Percentiles rank a stretch among this genome's conserved stretches.
These are phyloP conservation scores for Lochmaea capreae DNA, from an alignment of 2,888 invertebrate species.

Conservation along the genomic window DNA sequence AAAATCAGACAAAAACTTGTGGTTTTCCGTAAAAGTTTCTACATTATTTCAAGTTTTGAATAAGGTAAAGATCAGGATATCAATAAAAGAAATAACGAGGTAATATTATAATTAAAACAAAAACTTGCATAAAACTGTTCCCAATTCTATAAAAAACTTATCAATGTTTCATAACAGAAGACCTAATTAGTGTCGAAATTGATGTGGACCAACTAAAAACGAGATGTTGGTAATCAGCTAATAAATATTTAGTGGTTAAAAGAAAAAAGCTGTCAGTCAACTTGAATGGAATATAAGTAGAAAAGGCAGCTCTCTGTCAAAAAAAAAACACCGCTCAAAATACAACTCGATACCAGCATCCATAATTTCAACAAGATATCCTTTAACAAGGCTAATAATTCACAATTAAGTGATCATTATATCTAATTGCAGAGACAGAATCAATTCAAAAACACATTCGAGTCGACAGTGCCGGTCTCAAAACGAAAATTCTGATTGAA, in stretches of 20 bases:
- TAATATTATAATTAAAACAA: background rate
- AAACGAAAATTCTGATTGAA: background rate
- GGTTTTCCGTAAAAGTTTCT: too few relatives aligned
- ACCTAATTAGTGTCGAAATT: conserved; percentile 45
- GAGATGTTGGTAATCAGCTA: conserved; percentile 47
- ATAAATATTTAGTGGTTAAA: conserved; percentile 48
- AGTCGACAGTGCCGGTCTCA: conserved; percentile 16
- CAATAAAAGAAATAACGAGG: too few relatives aligned
- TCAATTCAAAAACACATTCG: conserved; percentile 58
- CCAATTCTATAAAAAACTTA: conserved; percentile 16
- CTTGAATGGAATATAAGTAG: conserved; percentile 37
- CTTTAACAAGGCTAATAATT: conserved; percentile 65
- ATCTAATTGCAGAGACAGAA: conserved; percentile 62
- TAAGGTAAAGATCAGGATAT: too few relatives aligned
- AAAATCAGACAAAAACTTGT: too few relatives aligned
- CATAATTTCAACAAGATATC: conserved; percentile 63
- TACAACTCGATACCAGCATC: conserved; percentile 50
- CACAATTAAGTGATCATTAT: conserved; percentile 67
- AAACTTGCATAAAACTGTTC: background rate
- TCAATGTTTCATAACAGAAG: conserved; percentile 37
- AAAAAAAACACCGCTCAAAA: conserved; percentile 44
- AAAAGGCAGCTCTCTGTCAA: conserved; percentile 34
- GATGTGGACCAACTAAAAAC: conserved; percentile 41
- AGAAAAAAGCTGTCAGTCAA: conserved; percentile 41
- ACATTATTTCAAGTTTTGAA: too few relatives aligned